phyloP scores from a whole-genome alignment of 2,888 invertebrate species.

The Ophion obscuratus region DNA sequence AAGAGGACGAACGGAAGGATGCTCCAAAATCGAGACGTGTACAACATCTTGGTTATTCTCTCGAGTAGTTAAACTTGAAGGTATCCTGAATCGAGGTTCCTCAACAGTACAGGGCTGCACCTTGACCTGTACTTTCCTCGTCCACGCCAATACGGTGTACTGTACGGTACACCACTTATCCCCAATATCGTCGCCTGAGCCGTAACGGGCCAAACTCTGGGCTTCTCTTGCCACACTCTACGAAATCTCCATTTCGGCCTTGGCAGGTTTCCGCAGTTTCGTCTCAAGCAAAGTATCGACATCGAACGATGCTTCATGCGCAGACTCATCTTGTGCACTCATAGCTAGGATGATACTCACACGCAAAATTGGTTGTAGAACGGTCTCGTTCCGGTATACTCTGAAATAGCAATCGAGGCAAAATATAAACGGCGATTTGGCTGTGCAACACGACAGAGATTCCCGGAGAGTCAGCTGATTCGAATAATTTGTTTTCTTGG shows the following conservation, averaged over 20 bases:
- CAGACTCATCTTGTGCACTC: background rate
- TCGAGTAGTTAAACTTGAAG: slow-evolving; percentile 64
- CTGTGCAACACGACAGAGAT: background rate
- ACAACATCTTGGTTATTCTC: slow-evolving; percentile 37
- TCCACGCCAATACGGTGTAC: slow-evolving; percentile 24
- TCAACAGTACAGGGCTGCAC: slow-evolving; percentile 1
- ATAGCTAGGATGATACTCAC: background rate
- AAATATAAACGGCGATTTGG: slow-evolving; percentile 14
- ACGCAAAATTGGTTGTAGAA: background rate
- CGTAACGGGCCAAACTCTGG: slow-evolving; percentile 12
- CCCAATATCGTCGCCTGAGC: slow-evolving; percentile 51
- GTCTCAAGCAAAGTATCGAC: slow-evolving; percentile 8
- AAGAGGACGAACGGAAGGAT: slow-evolving; percentile 4
- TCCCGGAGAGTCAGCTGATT: slow-evolving; percentile 6
- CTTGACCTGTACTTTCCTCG: slow-evolving; percentile 8
- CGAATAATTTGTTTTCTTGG: slow-evolving; percentile 46
- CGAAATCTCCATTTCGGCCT: slow-evolving; percentile 30
- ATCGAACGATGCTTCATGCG: slow-evolving; percentile 23
- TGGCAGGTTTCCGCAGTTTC: background rate
- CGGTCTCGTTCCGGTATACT: slow-evolving; percentile 11
- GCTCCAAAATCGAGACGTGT: slow-evolving; percentile 16
- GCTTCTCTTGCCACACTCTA: slow-evolving; percentile 7
- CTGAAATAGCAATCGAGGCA: slow-evolving; percentile 45
- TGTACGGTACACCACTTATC: slow-evolving; percentile 45
- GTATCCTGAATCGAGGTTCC: slow-evolving; percentile 46